Evolutionary conservation across 2,888 invertebrate genomes (phyloP), one percentile per base, ranked within the genome.

Genomic region (Caprella mutica): DNA sequence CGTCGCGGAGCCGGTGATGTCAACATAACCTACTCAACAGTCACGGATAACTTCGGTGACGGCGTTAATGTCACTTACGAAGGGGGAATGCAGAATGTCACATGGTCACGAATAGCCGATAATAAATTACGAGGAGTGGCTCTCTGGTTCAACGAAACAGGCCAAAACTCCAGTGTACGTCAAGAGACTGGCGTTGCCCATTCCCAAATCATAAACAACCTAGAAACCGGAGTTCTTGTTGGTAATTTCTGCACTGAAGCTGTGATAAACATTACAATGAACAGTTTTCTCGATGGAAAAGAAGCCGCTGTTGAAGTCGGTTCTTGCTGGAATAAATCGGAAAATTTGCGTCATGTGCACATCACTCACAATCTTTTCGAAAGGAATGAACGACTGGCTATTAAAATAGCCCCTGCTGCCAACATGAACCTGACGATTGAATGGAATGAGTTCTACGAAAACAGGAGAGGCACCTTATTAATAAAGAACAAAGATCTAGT

Each of bases 31-130:
- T 83, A 86, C 68, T 90, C 91, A 65, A 79, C 84, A 68, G 84
- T 98, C 66, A 85, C 86, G 19, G 85, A 88, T 67, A 98, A 98
- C 71, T 80, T 83, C 69, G 93, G 92, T 1, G 92, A 92, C 69
- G 98, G 97, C 0, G 79, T 98, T 9, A 98, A 98, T 72, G 84
- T 98, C 12, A 93, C 94, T 0, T 90, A 90, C 61, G 86, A 88
- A 3, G 97, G 98, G 0, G 98, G 98, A 1, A 86, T 85, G 68
- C 80, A 91, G 64, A 93, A 97, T 69, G 80, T 98, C 60, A 94
- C 96, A 12, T 78, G 83, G 67, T 86, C 89, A 43, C 83, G 82
- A 26, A 75, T 98, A 24, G 85, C 84, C 52, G 85, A 87, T 0
- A 98, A 98, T 73, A 79, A 80, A 65, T 90, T 93, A 8, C 85